Base-by-base conservation (phyloP, 2,797 vertebrate genomes). In the Bradypodion ventrale region DNA sequence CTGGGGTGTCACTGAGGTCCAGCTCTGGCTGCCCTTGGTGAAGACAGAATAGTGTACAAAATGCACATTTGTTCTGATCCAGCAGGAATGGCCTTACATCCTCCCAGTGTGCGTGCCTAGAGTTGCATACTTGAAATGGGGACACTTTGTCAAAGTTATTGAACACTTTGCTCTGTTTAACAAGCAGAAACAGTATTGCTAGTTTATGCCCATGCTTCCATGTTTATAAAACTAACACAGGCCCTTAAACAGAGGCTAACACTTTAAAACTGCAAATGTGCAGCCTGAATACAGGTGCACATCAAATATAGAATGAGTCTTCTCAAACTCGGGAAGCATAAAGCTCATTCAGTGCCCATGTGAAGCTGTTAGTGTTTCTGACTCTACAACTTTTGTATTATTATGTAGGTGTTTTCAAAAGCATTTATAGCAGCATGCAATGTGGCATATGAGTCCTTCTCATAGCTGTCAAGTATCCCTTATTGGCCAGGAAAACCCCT, bases 361-460 rank as follows among this genome's bases (percentile, higher is more conserved):
- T 42, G 60, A 40, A 83, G 82, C 46, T 83, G 37, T n/a, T 83
- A 35, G 37, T 59, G 29, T 76, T 42, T 16, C 69, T 74, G 29
- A 63, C 23, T 75, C 78, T 69, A 27, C 25, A 82, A 46, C 74
- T 60, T 83, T 56, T 77, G 21, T 79, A 37, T 80, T 73, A 35
- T 73, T 63, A 60, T 73, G 59, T 8, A 74, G n/a, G 10, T 25
- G 19, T 44, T 19, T 10, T 9, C 69, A 32, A 32, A 63, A 63
- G 59, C 35, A 73, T 65, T 73, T 74, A 76, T 35, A 59, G 76
- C 32, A 84, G 25, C 32, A 84, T 15, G 19, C 66, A 78, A 42
- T 7, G 27, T 70, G 35, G 76, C 35, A 73, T 63, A 15, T 23
- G 27, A 52, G 25, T 37, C 5, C 63, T 68, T 32, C 49, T 44